phyloP scores from a whole-genome alignment of 1,140 invertebrate genomes.

The Drosophila triauraria region DNA sequence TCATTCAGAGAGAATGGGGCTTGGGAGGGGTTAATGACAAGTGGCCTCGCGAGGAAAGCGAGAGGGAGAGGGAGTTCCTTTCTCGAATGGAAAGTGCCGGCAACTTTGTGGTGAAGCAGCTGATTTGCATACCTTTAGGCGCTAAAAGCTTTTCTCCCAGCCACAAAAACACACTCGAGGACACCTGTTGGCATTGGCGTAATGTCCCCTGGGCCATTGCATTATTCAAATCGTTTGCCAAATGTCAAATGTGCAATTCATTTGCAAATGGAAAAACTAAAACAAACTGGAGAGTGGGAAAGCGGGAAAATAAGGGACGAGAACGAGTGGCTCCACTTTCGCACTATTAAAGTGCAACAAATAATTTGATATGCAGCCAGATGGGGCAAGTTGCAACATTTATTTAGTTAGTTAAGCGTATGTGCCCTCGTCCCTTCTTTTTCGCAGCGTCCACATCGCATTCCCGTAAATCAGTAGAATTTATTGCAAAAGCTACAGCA shows the following conservation, averaged over 20 bases:
- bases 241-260: conserved; percentile 65
- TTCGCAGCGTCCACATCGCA: conserved; percentile 21
- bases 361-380: conserved; percentile 50
- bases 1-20: not conserved
- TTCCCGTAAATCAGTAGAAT: conserved; percentile 75
- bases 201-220: conserved; percentile 36
- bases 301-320: not conserved
- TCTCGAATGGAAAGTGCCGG: conserved; percentile 36
- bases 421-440: conserved; percentile 13
- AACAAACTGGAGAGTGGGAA: conserved; percentile 7
- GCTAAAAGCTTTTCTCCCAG: conserved; percentile 67
- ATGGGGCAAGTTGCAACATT: conserved; percentile 62
- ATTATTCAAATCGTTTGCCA: conserved; percentile 69
- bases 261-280: conserved; percentile 20
- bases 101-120: conserved; percentile 46
- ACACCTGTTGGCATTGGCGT: conserved; percentile 49
- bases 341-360: conserved; percentile 69
- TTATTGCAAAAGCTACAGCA: conserved; percentile 72
- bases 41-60: conserved; percentile 24
- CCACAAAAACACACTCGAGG: conserved; percentile 31
- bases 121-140: conserved; percentile 74
- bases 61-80: conserved; percentile 5
- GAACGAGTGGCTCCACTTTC: conserved; percentile 13
- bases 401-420: conserved; percentile 76
- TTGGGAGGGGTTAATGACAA: conserved; percentile 60